Conservation (phyloP, 2,113 vertebrate genomes). For the Trematomus loennbergii region DNA sequence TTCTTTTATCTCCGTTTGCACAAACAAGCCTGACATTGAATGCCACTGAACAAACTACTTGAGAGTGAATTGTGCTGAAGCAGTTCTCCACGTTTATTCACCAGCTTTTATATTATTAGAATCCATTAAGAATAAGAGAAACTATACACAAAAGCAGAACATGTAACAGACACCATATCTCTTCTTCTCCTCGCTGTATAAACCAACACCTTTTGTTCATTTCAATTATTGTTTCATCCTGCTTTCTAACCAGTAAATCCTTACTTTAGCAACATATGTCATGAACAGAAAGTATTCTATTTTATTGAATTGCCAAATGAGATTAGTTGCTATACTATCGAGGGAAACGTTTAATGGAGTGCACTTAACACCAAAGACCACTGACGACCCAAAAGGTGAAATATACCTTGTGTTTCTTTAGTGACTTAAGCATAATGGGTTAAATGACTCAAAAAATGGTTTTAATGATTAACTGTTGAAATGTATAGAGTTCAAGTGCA, state of each 20-base stretch:
- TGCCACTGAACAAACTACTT: background rate
- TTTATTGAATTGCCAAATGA: slow-evolving; percentile 24
- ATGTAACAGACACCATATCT: background rate
- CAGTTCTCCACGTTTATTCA: slow-evolving; percentile 5
- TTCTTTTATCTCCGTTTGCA: slow-evolving; percentile 17
- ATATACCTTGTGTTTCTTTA: slow-evolving; percentile 14
- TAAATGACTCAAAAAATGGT: slow-evolving; percentile 20
- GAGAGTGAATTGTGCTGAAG: background rate
- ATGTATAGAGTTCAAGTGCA: slow-evolving; percentile 49
- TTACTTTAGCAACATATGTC: slow-evolving; percentile 1
- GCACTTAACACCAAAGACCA: slow-evolving; percentile 53
- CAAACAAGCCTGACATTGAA: slow-evolving; percentile 9
- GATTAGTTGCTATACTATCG: slow-evolving; percentile 20
- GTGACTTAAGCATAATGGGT: background rate
- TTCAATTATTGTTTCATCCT: slow-evolving; percentile 2
- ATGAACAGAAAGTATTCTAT: background rate
- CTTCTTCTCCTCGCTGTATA: background rate
- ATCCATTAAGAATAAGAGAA: background rate
- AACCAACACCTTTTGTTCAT: background rate
- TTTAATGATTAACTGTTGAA: slow-evolving; percentile 17
- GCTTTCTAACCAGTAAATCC: slow-evolving; percentile 1
- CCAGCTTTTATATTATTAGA: background rate
- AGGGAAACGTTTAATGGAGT: slow-evolving; percentile 15
- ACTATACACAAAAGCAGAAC: background rate
- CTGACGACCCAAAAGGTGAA: background rate